Evolutionary conservation across 2,113 vertebrate genomes (phyloP), one percentile per base, ranked within the genome.

Genomic region (Pachypanchax playfairii): DNA sequence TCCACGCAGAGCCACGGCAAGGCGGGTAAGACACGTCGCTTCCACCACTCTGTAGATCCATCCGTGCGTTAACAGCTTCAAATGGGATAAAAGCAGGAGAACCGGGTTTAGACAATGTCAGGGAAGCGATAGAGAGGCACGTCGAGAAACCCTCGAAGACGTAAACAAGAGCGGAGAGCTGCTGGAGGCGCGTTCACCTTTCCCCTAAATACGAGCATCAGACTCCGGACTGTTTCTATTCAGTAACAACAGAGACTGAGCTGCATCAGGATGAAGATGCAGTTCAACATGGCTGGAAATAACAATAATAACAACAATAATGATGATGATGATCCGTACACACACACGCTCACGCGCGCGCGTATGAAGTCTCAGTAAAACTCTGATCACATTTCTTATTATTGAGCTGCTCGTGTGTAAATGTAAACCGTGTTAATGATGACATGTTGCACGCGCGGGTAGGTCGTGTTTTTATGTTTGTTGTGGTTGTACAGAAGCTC

Each of bases 1-100:
- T 72, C 51, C 63, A 39, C 77, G 13, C 89, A 85, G 20, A 83
- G 59, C 67, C 82, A 61, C 55, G 84, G 70, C 65, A 65, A 62
- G 60, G 52, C 82, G 56, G 91, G 91, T 92, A 90, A 90, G 91
- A 66, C 15, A 24, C 29, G 14, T 24, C 35, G 31, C 24, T 36
- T 65, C 47, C 10, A 2, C n/a, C 12, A 18, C 28, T 44, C 1
- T 14, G 5, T n/a, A n/a, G n/a, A n/a, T n/a, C n/a, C n/a, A n/a
- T n/a, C n/a, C n/a, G n/a, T n/a, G n/a, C n/a, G n/a, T n/a, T n/a
- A n/a, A n/a, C n/a, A n/a, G n/a, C n/a, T n/a, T n/a, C n/a, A n/a
- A n/a, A n/a, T n/a, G n/a, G n/a, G n/a, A n/a, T n/a, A n/a, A n/a
- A n/a, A n/a, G n/a, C n/a, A n/a, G n/a, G n/a, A n/a, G n/a, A n/a